Percentiles rank a stretch among this genome's conserved stretches.
Conservation (phyloP, 2,797 vertebrate genomes). For the Megalops cyprinoides region DNA sequence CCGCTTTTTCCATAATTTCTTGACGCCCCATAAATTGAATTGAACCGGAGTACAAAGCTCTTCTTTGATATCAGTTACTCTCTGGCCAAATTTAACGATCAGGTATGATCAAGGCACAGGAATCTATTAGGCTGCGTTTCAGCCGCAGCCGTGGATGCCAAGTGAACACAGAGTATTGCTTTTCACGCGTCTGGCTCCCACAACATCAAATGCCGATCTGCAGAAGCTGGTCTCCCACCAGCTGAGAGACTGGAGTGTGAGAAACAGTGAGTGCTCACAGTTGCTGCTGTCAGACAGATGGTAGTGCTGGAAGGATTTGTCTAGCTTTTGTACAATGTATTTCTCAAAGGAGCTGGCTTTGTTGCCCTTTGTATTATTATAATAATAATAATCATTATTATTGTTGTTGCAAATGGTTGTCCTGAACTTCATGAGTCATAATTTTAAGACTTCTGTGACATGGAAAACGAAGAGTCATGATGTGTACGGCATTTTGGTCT, state of each 20-base stretch:
- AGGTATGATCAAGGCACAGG: not conserved
- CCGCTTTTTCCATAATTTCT: conserved; percentile 8
- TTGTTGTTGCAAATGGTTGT: too few relatives aligned
- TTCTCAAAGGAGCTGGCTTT: not conserved
- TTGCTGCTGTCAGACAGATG: not conserved
- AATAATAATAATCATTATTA: too few relatives aligned
- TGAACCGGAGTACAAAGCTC: not conserved
- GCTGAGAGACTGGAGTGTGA: not conserved
- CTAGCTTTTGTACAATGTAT: not conserved
- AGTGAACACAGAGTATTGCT: not conserved
- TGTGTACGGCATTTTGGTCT: too few relatives aligned
- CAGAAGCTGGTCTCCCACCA: not conserved
- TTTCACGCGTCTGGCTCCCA: not conserved
- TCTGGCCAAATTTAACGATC: conserved; percentile 6
- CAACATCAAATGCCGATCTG: not conserved
- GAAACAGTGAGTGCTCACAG: not conserved
- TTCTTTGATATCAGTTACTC: conserved; percentile 3
- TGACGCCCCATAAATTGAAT: not conserved
- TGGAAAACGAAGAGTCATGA: too few relatives aligned
- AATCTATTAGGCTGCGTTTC: not conserved
- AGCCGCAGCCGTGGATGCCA: not conserved
- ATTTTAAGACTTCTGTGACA: too few relatives aligned
- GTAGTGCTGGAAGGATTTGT: not conserved
- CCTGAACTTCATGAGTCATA: too few relatives aligned
- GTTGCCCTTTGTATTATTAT: too few relatives aligned